Percentiles rank a stretch among this genome's conserved stretches.
These are phyloP conservation scores for Carduelis carduelis DNA, from an alignment of 2,797 vertebrate species.

Conservation along the genomic window DNA sequence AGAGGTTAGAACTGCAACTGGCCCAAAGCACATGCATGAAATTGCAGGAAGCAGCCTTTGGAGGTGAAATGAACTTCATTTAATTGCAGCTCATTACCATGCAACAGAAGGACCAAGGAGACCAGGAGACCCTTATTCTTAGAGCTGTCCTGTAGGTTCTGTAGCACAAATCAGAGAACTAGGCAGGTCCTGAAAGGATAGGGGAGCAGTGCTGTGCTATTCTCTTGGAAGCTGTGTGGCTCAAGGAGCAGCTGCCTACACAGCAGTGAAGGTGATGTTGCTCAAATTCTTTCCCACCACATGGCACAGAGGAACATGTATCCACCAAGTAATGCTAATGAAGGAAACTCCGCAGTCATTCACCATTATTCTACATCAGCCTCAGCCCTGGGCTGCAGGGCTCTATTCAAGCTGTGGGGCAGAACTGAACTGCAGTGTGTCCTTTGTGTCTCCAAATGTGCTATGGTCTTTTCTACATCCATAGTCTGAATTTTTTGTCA, in stretches of 20 bases:
- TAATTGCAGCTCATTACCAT: neutral
- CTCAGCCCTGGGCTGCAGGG: neutral
- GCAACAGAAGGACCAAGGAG: neutral
- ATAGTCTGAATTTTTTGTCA: neutral
- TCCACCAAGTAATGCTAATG: neutral
- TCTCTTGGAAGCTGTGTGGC: neutral
- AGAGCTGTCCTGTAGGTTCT: neutral
- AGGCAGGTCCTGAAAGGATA: neutral
- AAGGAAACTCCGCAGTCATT: neutral
- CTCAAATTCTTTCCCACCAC: neutral
- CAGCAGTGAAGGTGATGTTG: rapidly evolving
- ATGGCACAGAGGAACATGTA: neutral
- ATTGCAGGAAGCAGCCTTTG: neutral
- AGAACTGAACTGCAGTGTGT: neutral
- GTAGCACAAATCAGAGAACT: neutral
- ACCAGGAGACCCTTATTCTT: neutral
- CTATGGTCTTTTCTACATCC: neutral
- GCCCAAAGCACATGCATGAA: neutral
- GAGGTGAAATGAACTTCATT: neutral
- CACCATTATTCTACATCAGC: neutral
- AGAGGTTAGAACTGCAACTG: neutral
- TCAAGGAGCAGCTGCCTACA: neutral
- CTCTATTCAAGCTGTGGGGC: neutral
- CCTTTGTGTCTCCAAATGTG: neutral
- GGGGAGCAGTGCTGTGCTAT: neutral